These are phyloP conservation scores for Lytechinus variegatus DNA, from an alignment of 35 echinoderm and acorn worm genomes.

Conservation along the genomic window DNA sequence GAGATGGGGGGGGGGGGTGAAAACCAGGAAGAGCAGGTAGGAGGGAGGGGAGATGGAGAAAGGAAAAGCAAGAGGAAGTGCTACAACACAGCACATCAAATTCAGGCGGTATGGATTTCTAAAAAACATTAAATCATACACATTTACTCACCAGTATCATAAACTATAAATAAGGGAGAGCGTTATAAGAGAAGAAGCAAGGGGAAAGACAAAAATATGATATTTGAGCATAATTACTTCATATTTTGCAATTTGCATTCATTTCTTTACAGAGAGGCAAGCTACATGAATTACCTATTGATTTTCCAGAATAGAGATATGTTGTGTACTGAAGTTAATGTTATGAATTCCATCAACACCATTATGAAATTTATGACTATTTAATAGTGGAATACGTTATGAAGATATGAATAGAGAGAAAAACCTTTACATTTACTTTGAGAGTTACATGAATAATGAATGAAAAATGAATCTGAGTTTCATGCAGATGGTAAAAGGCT, in stretches of 20 bases:
- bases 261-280: neutral
- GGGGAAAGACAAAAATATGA: neutral
- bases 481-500: no score
- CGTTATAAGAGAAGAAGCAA: neutral
- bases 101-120: neutral
- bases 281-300: no score
- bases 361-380: no score
- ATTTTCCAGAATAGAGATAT: no score
- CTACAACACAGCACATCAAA: neutral
- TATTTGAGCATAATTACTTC: neutral
- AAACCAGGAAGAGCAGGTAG: neutral
- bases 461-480: no score
- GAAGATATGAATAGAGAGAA: no score
- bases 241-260: neutral
- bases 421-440: no score
- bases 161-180: neutral
- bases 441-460: no score
- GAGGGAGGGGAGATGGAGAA: neutral
- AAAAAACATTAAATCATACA: neutral
- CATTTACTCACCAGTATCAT: slow-evolving; percentile 36
- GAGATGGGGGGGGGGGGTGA: neutral
- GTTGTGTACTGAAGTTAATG: no score
- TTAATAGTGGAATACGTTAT: no score
- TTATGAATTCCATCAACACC: no score
- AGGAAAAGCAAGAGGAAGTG: neutral